Evolutionary conservation across 2,797 vertebrate genomes (phyloP).

Genomic region (Pachyuromys duprasi): DNA sequence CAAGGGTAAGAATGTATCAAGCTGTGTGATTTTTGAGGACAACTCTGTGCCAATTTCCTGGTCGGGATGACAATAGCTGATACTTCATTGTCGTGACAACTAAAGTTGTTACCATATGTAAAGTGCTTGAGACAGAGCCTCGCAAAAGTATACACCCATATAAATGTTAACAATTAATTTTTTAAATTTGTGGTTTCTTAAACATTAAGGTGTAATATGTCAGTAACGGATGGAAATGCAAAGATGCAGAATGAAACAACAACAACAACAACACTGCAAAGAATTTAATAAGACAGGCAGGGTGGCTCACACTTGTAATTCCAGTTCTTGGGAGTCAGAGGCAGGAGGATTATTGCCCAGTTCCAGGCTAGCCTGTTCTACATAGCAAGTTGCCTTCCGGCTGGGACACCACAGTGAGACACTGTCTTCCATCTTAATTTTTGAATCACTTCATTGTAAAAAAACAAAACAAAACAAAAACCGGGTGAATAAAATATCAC

Average conservation of each 20-base stretch:
- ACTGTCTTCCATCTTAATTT: neutral
- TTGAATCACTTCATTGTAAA: neutral
- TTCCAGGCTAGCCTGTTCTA: neutral
- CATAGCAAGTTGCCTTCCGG: neutral
- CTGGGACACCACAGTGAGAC: neutral
- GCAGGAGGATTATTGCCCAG: neutral
- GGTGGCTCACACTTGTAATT: neutral
- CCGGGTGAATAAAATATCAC: neutral
- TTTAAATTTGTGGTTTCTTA: conserved; percentile 59
- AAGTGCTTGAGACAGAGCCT: conserved; percentile 48
- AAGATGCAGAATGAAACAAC: neutral
- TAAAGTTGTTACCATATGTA: neutral
- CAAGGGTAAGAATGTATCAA: neutral
- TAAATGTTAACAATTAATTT: conserved; percentile 33
- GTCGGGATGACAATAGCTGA: neutral
- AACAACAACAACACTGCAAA: neutral
- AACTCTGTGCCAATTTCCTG: neutral
- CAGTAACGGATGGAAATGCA: conserved; percentile 25
- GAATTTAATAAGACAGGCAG: neutral
- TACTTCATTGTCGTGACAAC: neutral
- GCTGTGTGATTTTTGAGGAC: conserved; percentile 1
- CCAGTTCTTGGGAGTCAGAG: neutral
- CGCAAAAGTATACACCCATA: neutral
- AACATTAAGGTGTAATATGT: conserved; percentile 18
- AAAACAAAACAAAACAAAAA: neutral